Percentiles rank a stretch among this genome's conserved stretches.
Conservation (phyloP, 2,888 invertebrate species). For the Sycophila texana region DNA sequence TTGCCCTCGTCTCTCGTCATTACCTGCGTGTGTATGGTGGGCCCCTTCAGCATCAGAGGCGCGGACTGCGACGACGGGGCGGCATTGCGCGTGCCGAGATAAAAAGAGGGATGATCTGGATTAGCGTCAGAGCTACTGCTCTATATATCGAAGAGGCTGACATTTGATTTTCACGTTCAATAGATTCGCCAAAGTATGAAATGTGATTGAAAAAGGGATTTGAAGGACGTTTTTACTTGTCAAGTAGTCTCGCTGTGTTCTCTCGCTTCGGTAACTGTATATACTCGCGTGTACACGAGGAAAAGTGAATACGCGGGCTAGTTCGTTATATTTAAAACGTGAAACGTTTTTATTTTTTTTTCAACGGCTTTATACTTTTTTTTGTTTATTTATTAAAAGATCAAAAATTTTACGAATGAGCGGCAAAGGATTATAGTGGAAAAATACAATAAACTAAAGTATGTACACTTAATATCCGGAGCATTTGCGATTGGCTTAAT, state of each 20-base stretch:
- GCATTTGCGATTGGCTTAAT: too few species aligned
- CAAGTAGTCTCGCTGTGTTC: constrained; percentile 29
- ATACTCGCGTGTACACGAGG: background rate
- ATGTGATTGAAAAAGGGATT: constrained; percentile 57
- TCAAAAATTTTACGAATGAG: too few species aligned
- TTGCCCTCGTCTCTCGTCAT: background rate
- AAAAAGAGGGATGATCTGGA: constrained; percentile 57
- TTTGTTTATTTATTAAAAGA: too few species aligned
- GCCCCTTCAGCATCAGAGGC: constrained; percentile 4
- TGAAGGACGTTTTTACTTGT: constrained; percentile 46
- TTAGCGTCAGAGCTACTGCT: constrained; percentile 46
- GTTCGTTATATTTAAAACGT: too few species aligned
- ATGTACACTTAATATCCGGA: too few species aligned
- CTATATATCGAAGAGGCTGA: constrained; percentile 40
- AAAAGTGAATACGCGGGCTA: background rate
- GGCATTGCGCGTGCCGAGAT: constrained; percentile 34
- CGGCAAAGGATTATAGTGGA: too few species aligned
- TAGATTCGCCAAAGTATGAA: constrained; percentile 47
- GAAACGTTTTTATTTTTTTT: too few species aligned
- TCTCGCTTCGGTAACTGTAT: constrained; percentile 1
- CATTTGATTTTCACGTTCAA: constrained; percentile 56
- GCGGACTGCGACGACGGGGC: too few species aligned
- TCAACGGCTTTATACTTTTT: too few species aligned
- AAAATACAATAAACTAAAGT: too few species aligned
- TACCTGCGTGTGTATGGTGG: background rate